A percentile compares a stretch with the other conserved stretches of the same genome.
Conservation (phyloP, 2,888 invertebrate genomes). For the Caenorhabditis wallacei region DNA sequence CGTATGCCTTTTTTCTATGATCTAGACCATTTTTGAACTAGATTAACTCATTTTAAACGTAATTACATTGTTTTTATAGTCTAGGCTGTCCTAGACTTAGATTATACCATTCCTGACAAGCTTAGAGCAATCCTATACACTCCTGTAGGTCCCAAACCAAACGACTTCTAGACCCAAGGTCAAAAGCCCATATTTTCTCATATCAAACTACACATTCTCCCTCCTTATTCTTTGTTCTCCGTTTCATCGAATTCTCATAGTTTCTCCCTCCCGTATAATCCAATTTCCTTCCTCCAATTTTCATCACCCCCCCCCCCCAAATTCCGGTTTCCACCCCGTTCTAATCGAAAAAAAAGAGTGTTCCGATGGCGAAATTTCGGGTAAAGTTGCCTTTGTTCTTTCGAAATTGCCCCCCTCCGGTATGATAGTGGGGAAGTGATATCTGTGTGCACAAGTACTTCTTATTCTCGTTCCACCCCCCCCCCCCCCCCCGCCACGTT, state of each 20-base stretch:
- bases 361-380: background rate
- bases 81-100: too few relatives aligned
- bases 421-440: background rate
- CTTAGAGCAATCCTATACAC: too few relatives aligned
- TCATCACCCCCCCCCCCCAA: background rate
- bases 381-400: conserved; percentile 13
- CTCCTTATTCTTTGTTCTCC: background rate
- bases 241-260: too few relatives aligned
- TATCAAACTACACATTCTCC: background rate
- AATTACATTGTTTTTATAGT: too few relatives aligned
- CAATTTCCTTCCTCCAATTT: conserved; percentile 34
- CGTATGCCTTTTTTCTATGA: too few relatives aligned
- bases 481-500: conserved; percentile 12
- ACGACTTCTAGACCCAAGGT: too few relatives aligned
- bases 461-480: too few relatives aligned
- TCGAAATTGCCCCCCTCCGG: conserved; percentile 3
- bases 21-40: too few relatives aligned
- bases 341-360: background rate
- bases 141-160: too few relatives aligned
- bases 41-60: too few relatives aligned
- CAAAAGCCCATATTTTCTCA: background rate
- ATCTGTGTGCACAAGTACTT: conserved; percentile 34
- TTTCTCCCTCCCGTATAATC: conserved; percentile 10
- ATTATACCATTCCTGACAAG: too few relatives aligned
- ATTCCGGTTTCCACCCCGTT: conserved; percentile 4